Evolutionary conservation across 2,797 vertebrate genomes (phyloP), one percentile per base, ranked within the genome.

Genomic region (Dallia pectoralis): DNA sequence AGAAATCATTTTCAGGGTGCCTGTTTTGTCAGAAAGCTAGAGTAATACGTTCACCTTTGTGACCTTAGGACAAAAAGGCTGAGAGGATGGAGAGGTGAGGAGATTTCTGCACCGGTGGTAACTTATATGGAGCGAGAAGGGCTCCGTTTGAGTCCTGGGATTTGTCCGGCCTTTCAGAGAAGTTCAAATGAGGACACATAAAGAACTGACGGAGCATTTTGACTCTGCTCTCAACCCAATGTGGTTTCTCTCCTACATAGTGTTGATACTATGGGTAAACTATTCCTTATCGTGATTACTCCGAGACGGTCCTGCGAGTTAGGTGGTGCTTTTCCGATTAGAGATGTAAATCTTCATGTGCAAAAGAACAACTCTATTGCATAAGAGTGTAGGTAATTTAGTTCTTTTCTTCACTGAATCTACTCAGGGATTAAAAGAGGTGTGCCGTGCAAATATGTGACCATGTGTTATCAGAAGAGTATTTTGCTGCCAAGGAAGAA

Each of bases 121-220:
- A 77, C 82, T 72, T 74, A 85, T 70, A 79, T 73, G 74, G 77
- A 82, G 82, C 80, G 81, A 64, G 78, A 36, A 76, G 77, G 40
- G 75, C 40, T 44, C 40, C 14, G 9, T 73, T 73, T 77, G 73
- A 78, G 80, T 62, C 68, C 76, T 81, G 66, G 70, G 70, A 85
- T 84, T 63, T 69, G 80, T 86, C 78, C 81, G 80, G 81, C 74
- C 82, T 84, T 72, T 82, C 81, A 82, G 75, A 72, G 73, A 69
- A 78, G 89, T 89, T 92, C 89, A 90, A 47, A 67, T 67, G 71
- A 89, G 88, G 85, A 89, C 78, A 87, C 74, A 14, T 19, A 59
- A 19, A 22, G 63, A n/a, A 14, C 33, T 18, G 69, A 29, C 22
- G 29, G 29, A 19, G 44, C 40, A 40, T 1, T 19, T 66, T n/a